A percentile compares a stretch with the other conserved stretches of the same genome.
Conservation (phyloP, 2,797 vertebrate genomes). For the Hydrophis major region DNA sequence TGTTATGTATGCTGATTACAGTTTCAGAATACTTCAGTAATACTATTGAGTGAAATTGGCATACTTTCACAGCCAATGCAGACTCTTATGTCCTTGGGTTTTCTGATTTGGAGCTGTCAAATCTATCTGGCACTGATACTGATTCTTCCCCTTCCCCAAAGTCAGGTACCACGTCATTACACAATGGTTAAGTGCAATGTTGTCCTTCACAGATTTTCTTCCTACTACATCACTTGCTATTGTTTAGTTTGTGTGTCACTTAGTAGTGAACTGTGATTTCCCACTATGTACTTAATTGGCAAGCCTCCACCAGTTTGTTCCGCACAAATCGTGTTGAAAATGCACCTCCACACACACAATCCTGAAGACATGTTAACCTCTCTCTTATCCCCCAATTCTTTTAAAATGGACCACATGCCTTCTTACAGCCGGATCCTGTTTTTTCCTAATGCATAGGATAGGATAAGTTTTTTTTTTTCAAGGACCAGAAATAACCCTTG, state of each 20-base stretch:
- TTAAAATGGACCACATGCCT: background rate
- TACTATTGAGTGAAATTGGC: background rate
- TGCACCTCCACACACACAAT: background rate
- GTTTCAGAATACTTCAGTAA: background rate
- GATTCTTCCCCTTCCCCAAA: background rate
- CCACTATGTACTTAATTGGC: background rate
- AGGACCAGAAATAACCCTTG: background rate
- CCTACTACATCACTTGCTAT: background rate
- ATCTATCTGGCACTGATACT: background rate
- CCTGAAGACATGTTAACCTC: background rate
- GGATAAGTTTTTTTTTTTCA: background rate
- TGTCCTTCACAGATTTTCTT: background rate
- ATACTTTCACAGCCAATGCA: background rate
- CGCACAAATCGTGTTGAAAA: background rate
- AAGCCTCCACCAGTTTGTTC: slow-evolving; percentile 7
- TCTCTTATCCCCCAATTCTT: slow-evolving; percentile 7
- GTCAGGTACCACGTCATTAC: background rate
- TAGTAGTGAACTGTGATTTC: background rate
- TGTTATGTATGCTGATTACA: too few species aligned
- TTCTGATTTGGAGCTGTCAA: background rate
- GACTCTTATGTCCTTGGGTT: background rate
- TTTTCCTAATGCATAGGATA: slow-evolving; percentile 7
- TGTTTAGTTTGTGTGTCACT: slow-evolving; percentile 6
- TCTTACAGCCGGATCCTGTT: background rate
- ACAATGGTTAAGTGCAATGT: background rate